Evolutionary conservation across 2,797 vertebrate genomes (phyloP).

Genomic region (Ataeniobius toweri): DNA sequence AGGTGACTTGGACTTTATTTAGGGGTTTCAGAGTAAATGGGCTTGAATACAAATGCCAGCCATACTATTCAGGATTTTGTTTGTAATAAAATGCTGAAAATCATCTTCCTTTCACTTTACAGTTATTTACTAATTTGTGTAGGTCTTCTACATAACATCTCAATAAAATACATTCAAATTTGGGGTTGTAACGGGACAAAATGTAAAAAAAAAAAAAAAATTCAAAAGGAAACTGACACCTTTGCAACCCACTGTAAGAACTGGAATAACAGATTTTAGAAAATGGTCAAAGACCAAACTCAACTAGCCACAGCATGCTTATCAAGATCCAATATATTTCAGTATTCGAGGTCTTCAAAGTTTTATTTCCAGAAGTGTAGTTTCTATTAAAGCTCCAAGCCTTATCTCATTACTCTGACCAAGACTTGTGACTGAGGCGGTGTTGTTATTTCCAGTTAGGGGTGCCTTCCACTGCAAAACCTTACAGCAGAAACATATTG

Average conservation of each 20-base stretch:
- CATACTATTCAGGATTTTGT: too few relatives aligned
- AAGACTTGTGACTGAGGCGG: constrained; percentile 36
- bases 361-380: background rate
- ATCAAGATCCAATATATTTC: background rate
- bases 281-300: constrained; percentile 44
- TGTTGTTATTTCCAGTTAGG: constrained; percentile 48
- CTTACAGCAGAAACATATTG: constrained; percentile 56
- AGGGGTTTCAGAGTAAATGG: too few relatives aligned
- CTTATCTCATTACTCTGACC: constrained; percentile 38
- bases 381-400: constrained; percentile 43
- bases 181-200: too few relatives aligned
- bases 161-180: too few relatives aligned
- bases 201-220: too few relatives aligned
- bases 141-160: too few relatives aligned
- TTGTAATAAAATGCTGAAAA: too few relatives aligned
- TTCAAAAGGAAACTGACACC: background rate
- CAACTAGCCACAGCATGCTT: background rate
- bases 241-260: background rate
- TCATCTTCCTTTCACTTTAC: too few relatives aligned
- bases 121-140: too few relatives aligned
- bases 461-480: constrained; percentile 45
- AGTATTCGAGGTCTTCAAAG: background rate
- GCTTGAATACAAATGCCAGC: too few relatives aligned
- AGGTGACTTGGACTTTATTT: too few relatives aligned
- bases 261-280: background rate